Conservation (phyloP, 2,888 invertebrate species). For the Chrysolina haemoptera region DNA sequence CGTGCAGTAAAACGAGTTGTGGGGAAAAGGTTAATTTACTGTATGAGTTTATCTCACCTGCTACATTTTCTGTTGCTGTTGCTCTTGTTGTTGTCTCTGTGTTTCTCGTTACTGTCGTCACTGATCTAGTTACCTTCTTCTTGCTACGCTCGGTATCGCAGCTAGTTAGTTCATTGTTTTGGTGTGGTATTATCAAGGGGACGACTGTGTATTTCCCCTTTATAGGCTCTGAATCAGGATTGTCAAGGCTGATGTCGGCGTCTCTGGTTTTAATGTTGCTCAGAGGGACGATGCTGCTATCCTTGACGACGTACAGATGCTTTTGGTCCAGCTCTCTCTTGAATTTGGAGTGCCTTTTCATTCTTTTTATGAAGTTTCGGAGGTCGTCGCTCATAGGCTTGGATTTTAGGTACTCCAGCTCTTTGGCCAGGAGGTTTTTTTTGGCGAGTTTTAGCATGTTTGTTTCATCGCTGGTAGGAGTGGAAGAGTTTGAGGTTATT, state of each 20-base stretch:
- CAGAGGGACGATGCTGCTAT: conserved; percentile 54
- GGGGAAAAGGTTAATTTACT: too few relatives aligned
- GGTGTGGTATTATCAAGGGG: conserved; percentile 54
- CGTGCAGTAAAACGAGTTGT: too few relatives aligned
- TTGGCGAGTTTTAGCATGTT: conserved; percentile 30
- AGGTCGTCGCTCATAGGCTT: conserved; percentile 45
- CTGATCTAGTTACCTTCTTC: neutral
- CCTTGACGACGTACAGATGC: conserved; percentile 53
- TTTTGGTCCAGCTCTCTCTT: conserved; percentile 32
- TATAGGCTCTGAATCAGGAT: conserved; percentile 17
- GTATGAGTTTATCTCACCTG: too few relatives aligned
- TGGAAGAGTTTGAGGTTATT: neutral
- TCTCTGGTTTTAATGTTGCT: conserved; percentile 46
- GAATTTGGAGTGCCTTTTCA: conserved; percentile 28
- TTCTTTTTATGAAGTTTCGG: conserved; percentile 39
- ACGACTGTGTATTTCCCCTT: conserved; percentile 53
- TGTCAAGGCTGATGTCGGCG: conserved; percentile 31
- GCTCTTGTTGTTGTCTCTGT: conserved; percentile 40
- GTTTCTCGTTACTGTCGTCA: neutral
- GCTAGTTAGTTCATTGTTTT: neutral
- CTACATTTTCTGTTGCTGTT: neutral
- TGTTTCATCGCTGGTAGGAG: neutral
- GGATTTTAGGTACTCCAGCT: conserved; percentile 39
- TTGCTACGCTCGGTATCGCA: neutral
- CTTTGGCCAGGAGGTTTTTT: conserved; percentile 39